Conservation (phyloP, 1,140 invertebrate genomes). For the Stegodyphus mimosarum region DNA sequence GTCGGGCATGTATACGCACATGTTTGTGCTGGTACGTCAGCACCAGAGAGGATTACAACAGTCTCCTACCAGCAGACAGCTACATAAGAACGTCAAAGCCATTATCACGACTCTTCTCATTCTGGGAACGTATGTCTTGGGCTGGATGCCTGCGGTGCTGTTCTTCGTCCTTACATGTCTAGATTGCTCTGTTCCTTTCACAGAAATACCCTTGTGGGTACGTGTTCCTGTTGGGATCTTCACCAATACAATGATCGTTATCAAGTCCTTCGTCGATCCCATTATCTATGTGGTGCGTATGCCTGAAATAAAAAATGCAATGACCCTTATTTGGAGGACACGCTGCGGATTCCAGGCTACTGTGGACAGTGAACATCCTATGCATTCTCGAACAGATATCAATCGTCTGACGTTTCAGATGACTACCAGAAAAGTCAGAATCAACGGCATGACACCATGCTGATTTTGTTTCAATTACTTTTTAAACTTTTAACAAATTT, state of each 20-base stretch:
- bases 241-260: slow-evolving; percentile 71
- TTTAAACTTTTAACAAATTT: too few relatives aligned
- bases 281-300: slow-evolving; percentile 78
- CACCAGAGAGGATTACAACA: slow-evolving; percentile 70
- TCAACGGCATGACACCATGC: slow-evolving; percentile 21
- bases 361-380: not conserved
- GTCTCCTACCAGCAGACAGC: slow-evolving; percentile 14
- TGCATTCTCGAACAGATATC: slow-evolving; percentile 34
- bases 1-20: slow-evolving; percentile 74
- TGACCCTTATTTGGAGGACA: slow-evolving; percentile 35
- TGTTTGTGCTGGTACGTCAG: slow-evolving; percentile 72
- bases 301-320: slow-evolving; percentile 71
- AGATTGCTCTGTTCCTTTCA: slow-evolving; percentile 67
- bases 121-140: slow-evolving; percentile 73
- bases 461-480: not conserved
- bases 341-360: slow-evolving; percentile 6
- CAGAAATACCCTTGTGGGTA: slow-evolving; percentile 17
- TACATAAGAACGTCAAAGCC: slow-evolving; percentile 73
- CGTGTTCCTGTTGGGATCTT: slow-evolving; percentile 60
- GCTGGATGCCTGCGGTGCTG: slow-evolving; percentile 75
- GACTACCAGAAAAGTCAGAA: slow-evolving; percentile 8
- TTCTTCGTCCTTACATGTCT: slow-evolving; percentile 72
- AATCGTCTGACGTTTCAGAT: slow-evolving; percentile 34
- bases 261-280: slow-evolving; percentile 76
- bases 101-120: slow-evolving; percentile 76